Conservation (phyloP, 1,140 invertebrate genomes). For the Heliconius himera region DNA sequence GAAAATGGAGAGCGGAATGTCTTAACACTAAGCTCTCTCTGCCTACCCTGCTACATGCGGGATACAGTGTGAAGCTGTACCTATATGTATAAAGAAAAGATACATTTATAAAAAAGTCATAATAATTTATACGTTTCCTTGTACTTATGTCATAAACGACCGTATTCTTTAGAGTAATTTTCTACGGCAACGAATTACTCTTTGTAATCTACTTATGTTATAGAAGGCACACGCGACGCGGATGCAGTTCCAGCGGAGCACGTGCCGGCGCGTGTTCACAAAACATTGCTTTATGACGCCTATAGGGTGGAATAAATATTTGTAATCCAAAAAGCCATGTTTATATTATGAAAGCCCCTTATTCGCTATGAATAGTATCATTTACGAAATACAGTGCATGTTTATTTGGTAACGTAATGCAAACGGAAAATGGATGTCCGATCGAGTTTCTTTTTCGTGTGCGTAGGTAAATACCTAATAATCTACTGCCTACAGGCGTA, state of each 20-base stretch:
- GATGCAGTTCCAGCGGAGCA: constrained; percentile 52
- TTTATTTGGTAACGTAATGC: constrained; percentile 41
- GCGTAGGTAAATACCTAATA: neutral
- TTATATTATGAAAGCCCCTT: constrained; percentile 51
- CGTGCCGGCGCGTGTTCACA: constrained; percentile 64
- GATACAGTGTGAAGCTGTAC: too few relatives aligned
- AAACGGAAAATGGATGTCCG: constrained; percentile 39
- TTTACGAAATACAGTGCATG: constrained; percentile 46
- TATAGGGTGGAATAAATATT: constrained; percentile 76
- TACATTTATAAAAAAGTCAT: neutral
- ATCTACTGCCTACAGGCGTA: too few relatives aligned
- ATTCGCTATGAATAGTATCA: constrained; percentile 52
- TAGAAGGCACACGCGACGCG: constrained; percentile 49
- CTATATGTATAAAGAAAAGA: too few relatives aligned
- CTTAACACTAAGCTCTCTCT: too few relatives aligned
- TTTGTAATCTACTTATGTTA: constrained; percentile 24
- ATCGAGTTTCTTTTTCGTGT: constrained; percentile 25
- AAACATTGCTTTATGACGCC: constrained; percentile 61
- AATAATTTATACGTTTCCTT: neutral
- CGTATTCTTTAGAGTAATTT: constrained; percentile 13
- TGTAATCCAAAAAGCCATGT: constrained; percentile 67
- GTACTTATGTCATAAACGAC: constrained; percentile 3
- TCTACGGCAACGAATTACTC: constrained; percentile 15
- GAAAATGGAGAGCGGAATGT: too few relatives aligned
- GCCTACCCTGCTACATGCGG: too few relatives aligned